Evolutionary conservation across 2,113 vertebrate species (phyloP).

Genomic region (Coreoperca whiteheadi): DNA sequence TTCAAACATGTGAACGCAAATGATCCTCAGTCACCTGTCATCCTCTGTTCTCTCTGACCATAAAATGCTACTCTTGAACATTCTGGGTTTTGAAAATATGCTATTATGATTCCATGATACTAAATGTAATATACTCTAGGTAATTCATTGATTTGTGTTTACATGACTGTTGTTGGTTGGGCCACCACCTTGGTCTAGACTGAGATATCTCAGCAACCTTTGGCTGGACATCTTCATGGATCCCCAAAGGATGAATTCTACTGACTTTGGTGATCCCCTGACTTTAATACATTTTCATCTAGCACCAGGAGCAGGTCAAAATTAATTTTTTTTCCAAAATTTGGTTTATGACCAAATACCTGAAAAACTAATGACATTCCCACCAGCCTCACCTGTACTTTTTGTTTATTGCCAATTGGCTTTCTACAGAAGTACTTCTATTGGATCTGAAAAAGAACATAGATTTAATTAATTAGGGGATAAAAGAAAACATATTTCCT

Average conservation of each 20-base stretch:
- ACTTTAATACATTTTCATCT: not conserved
- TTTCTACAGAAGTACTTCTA: not conserved
- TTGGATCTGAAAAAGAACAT: not conserved
- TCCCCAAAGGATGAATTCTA: not conserved
- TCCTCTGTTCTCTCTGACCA: not conserved
- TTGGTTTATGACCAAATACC: too few species aligned
- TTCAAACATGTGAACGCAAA: constrained; percentile 52
- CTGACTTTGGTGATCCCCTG: not conserved
- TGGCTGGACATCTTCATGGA: not conserved
- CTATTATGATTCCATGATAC: not conserved
- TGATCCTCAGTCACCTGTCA: constrained; percentile 39
- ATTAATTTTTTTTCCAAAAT: too few species aligned
- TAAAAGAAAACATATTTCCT: not conserved
- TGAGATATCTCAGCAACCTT: not conserved
- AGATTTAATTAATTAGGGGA: not conserved
- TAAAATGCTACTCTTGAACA: constrained; percentile 12
- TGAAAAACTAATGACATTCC: too few species aligned
- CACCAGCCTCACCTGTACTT: too few species aligned
- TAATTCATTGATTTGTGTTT: not conserved
- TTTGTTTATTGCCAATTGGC: too few species aligned
- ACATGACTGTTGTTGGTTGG: not conserved
- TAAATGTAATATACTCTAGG: not conserved
- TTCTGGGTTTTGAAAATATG: not conserved
- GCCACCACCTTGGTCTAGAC: not conserved
- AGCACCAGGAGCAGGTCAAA: too few species aligned